phyloP scores from a whole-genome alignment of 2,888 invertebrate genomes.

The Salpingus planirostris region DNA sequence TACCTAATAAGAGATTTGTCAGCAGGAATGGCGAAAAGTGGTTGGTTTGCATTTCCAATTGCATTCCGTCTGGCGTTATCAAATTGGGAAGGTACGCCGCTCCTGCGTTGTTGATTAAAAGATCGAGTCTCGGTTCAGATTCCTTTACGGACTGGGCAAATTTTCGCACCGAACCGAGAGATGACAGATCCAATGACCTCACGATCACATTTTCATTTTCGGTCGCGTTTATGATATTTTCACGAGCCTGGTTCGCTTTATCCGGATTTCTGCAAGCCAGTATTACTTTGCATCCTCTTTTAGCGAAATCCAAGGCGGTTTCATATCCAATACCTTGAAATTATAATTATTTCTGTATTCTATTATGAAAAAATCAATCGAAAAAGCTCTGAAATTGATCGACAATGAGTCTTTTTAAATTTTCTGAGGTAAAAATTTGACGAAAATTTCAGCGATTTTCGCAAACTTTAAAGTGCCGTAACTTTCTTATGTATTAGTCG shows the following conservation, averaged over 20 bases:
- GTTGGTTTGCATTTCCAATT: constrained; percentile 58
- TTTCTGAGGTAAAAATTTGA: no score
- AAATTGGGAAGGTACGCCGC: constrained; percentile 43
- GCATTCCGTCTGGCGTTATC: constrained; percentile 54
- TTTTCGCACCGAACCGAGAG: constrained; percentile 47
- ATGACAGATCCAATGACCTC: constrained; percentile 47
- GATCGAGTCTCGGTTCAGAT: constrained; percentile 48
- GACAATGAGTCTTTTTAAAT: no score
- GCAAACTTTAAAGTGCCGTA: no score
- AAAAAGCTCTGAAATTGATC: no score
- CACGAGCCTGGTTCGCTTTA: constrained; percentile 29
- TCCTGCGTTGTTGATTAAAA: constrained; percentile 59
- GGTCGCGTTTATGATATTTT: constrained; percentile 32
- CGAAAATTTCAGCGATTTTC: no score
- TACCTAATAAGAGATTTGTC: constrained; percentile 53
- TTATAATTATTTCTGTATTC: no score
- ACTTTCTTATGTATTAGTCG: no score
- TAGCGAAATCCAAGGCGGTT: constrained; percentile 42
- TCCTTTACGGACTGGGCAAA: constrained; percentile 54
- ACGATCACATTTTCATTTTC: constrained; percentile 35
- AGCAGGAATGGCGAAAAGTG: constrained; percentile 65
- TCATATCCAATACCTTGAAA: constrained; percentile 45
- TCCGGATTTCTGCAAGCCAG: constrained; percentile 39
- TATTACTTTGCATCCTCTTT: constrained; percentile 46
- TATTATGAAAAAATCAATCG: no score